These are phyloP conservation scores for Heterodera schachtii DNA, from an alignment of 1,140 invertebrate genomes.

Conservation along the genomic window DNA sequence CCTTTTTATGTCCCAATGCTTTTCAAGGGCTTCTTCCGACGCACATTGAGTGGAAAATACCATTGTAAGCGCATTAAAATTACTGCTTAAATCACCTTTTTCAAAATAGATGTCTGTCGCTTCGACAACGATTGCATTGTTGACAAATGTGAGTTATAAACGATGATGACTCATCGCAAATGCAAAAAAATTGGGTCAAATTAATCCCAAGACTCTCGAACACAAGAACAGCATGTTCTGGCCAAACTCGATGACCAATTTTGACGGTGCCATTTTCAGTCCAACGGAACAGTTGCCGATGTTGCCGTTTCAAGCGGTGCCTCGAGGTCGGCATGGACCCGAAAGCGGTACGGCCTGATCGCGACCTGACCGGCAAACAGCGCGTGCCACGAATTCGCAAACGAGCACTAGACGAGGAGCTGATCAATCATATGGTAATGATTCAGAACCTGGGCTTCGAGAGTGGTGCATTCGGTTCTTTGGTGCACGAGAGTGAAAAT, in stretches of 20 bases:
- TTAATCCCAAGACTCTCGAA: too few relatives aligned
- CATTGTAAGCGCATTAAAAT: constrained; percentile 35
- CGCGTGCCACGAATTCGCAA: constrained; percentile 58
- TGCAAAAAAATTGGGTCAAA: too few relatives aligned
- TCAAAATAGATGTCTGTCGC: constrained; percentile 51
- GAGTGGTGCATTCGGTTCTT: too few relatives aligned
- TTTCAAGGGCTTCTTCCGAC: constrained; percentile 56
- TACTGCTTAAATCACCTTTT: neutral
- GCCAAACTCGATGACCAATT: constrained; percentile 15
- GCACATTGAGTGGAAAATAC: constrained; percentile 65
- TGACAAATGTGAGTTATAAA: constrained; percentile 60
- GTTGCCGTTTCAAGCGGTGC: constrained; percentile 61
- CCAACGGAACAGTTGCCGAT: constrained; percentile 54
- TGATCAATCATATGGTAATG: constrained; percentile 63
- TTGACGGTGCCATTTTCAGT: constrained; percentile 31
- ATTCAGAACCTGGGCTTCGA: neutral
- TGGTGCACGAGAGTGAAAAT: too few relatives aligned
- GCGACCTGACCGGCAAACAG: constrained; percentile 63
- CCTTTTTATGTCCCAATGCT: neutral
- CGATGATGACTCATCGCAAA: neutral
- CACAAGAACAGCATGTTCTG: too few relatives aligned
- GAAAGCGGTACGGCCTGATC: constrained; percentile 62
- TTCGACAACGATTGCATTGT: constrained; percentile 65
- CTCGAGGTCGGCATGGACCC: constrained; percentile 58
- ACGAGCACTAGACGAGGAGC: constrained; percentile 60